Conservation (phyloP, 2,797 vertebrate genomes). For the Lutjanus campechanus region DNA sequence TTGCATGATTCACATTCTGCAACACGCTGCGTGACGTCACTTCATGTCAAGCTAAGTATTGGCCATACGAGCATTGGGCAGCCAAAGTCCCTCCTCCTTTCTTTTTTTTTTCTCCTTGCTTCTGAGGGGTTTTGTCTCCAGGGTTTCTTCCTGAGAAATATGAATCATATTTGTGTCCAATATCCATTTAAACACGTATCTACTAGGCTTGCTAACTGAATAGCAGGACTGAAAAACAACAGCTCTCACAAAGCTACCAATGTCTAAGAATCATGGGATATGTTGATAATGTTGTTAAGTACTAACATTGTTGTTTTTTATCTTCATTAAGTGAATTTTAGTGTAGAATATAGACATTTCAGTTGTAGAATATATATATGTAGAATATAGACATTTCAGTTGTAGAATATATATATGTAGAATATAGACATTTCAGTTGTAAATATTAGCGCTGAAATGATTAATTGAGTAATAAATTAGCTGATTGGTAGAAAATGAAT, state of each 20-base stretch:
- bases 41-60: background rate
- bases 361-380: too few relatives aligned
- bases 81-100: background rate
- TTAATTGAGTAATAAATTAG: too few relatives aligned
- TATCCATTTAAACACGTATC: background rate
- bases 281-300: background rate
- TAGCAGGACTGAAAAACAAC: background rate
- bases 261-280: background rate
- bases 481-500: too few relatives aligned
- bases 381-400: too few relatives aligned
- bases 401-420: too few relatives aligned
- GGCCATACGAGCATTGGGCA: background rate
- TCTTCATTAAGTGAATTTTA: background rate
- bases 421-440: too few relatives aligned
- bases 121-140: background rate
- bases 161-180: background rate
- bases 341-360: background rate
- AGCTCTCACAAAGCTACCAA: background rate
- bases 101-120: background rate
- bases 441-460: background rate
- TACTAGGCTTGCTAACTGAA: background rate
- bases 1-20: background rate
- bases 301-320: background rate
- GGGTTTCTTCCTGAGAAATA: too few relatives aligned
- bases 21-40: background rate